A percentile compares a stretch with the other conserved stretches of the same genome.
Evolutionary conservation across 2,797 vertebrate species (phyloP).

Genomic region (Notamacropus eugenii): DNA sequence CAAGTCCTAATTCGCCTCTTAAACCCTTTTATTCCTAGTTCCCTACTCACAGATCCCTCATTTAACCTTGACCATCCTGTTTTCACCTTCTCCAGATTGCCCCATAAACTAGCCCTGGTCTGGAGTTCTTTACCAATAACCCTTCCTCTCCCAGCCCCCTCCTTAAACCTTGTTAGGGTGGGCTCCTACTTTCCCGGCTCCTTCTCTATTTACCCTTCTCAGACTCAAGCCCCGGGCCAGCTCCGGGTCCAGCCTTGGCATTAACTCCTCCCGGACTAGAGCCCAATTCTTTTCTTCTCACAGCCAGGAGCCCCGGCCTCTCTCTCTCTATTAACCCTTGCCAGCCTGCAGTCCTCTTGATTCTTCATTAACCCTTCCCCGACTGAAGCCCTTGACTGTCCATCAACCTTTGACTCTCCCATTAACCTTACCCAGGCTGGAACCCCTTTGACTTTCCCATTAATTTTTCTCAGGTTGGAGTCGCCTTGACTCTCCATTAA

Average conservation of each 20-base stretch:
- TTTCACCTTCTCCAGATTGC: background rate
- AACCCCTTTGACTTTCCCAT: background rate
- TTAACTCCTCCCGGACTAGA: background rate
- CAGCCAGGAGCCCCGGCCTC: background rate
- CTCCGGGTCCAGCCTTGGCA: background rate
- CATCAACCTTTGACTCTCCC: background rate
- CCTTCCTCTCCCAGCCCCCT: background rate
- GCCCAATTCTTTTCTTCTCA: background rate
- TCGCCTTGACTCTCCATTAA: slow-evolving; percentile 35
- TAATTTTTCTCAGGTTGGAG: background rate
- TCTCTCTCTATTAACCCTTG: slow-evolving; percentile 58
- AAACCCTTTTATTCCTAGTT: background rate
- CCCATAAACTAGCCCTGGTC: background rate
- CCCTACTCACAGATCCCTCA: background rate
- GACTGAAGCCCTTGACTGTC: background rate
- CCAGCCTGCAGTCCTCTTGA: slow-evolving; percentile 8
- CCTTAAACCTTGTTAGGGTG: background rate
- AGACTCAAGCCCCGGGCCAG: background rate
- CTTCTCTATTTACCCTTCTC: background rate
- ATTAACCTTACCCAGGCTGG: background rate
- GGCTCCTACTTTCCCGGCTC: background rate
- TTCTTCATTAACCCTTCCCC: background rate
- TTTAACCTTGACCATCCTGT: background rate
- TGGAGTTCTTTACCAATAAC: background rate
- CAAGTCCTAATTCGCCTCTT: background rate